Evolutionary conservation across 2,797 vertebrate species (phyloP), one percentile per base, ranked within the genome.

Genomic region (Coluber constrictor): DNA sequence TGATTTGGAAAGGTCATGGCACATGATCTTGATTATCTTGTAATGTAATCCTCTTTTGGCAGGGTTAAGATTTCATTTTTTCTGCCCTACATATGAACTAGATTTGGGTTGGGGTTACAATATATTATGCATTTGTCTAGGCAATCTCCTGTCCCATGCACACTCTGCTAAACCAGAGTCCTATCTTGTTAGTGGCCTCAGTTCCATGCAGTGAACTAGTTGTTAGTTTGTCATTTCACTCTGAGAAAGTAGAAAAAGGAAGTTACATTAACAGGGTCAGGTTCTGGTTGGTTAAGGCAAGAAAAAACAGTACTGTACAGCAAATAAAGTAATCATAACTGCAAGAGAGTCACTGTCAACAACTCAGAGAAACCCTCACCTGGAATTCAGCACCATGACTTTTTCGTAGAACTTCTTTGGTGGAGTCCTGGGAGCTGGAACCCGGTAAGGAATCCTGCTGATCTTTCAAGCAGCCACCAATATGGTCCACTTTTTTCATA

Each of bases 401-500:
- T 96, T 98, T 98, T 92, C 97, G 96, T 94, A 98, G 97, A 66
- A 97, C 94, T 23, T 98, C 98, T 96, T 97, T 98, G 86, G 97
- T 96, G 93, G 97, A 25, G 0, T 96, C 96, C 0, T 97, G 97
- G 94, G 97, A 96, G 86, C 96, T 86, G 4, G 97, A 90, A 86
- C 98, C 3, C 1, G 97, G 96, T 70, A 96, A 94, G 12, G 97
- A 96, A 91, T 98, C 98, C 0, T 94, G 94, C 89, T 96, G 97
- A 91, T 98, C 98, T 95, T 97, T 98, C 91, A 95, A 95, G 25
- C 97, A 60, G 18, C 97, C 92, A 1, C 97, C 97, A 4, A 99
- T 96, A 66, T 93, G 37, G 83, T 99, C 99, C 0, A 99, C 98
- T 95, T 96, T 98, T 96, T 98, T 98, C 29, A 98, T 97, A 54